Evolutionary conservation across 2,113 vertebrate genomes (phyloP), one percentile per base, ranked within the genome.

Genomic region (Notarius lentiginosus): DNA sequence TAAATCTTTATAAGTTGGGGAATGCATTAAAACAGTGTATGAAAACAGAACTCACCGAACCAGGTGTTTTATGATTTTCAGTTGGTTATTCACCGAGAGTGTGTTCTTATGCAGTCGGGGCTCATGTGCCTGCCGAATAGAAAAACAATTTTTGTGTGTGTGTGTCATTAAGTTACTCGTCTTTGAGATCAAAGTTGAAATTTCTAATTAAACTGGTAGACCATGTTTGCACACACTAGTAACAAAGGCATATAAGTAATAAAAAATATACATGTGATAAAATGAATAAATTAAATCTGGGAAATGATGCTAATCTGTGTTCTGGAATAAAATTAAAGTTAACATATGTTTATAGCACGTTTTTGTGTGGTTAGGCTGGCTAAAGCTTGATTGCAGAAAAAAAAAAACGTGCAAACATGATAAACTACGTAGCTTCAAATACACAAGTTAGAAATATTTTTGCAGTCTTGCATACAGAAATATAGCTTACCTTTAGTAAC

Each of bases 61-160:
- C 82, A 99, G 95, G 89, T 99, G 98, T 90, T 99, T 99, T 87
- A 99, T 88, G 65, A 96, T 90, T 91, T 99, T 99, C 88, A 99
- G 92, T 65, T 91, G 97, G 87, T 86, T 90, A 80, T 99, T 99
- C 90, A 99, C 96, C 0, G 97, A 94, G 79, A 96, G 96, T 85
- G 95, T 98, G 79, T 99, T 99, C 95, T 99, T 99, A 91, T 99
- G 97, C 85, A 99, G 95, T 68, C 94, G 93, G 34, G 97, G 96
- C 7, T 88, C 89, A 51, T 97, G 93, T 0, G 95, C 94, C 98
- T 99, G 56, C 0, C 84, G 84, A n/a, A 41, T 0, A 92, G 85
- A 87, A 56, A 76, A 81, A 65, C 34, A 82, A 49, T 30, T 41
- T 41, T 41, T 41, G 34, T 41, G 30, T 24, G 14, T 30, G 14